Percentiles rank a stretch among this genome's conserved stretches.
Conservation (phyloP, 2,888 invertebrate species). For the Pegoplata infirma region DNA sequence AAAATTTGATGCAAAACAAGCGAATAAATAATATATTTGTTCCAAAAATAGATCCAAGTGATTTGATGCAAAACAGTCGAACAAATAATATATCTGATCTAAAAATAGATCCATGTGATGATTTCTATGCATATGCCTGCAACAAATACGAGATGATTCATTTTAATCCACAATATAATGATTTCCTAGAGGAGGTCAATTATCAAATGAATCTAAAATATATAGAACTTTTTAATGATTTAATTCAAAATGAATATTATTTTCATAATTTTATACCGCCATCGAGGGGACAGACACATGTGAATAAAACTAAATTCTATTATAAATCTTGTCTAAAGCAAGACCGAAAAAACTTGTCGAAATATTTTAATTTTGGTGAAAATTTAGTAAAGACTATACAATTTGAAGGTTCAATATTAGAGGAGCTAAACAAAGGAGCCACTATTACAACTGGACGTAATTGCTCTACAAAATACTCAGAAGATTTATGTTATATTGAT, state of each 20-base stretch:
- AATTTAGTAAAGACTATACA: no score
- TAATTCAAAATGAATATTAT: background rate
- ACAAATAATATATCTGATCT: no score
- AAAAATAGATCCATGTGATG: constrained; percentile 68
- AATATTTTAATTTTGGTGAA: constrained; percentile 43
- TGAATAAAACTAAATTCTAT: constrained; percentile 63
- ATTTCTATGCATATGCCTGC: constrained; percentile 72
- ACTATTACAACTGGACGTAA: no score
- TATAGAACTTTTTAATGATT: constrained; percentile 55
- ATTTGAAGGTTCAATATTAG: no score
- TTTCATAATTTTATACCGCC: no score
- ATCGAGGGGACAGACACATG: no score
- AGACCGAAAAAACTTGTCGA: no score
- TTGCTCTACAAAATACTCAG: constrained; percentile 68
- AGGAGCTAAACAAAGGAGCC: no score
- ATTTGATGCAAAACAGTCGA: no score
- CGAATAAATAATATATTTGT: no score
- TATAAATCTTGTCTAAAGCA: constrained; percentile 67
- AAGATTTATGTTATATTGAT: constrained; percentile 65
- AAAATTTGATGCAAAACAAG: no score
- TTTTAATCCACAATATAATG: constrained; percentile 58
- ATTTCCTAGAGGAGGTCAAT: constrained; percentile 69
- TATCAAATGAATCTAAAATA: constrained; percentile 67
- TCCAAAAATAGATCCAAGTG: no score
- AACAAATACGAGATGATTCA: constrained; percentile 69